Base-by-base conservation (phyloP, 2,113 vertebrate genomes). In the Paralichthys olivaceus region DNA sequence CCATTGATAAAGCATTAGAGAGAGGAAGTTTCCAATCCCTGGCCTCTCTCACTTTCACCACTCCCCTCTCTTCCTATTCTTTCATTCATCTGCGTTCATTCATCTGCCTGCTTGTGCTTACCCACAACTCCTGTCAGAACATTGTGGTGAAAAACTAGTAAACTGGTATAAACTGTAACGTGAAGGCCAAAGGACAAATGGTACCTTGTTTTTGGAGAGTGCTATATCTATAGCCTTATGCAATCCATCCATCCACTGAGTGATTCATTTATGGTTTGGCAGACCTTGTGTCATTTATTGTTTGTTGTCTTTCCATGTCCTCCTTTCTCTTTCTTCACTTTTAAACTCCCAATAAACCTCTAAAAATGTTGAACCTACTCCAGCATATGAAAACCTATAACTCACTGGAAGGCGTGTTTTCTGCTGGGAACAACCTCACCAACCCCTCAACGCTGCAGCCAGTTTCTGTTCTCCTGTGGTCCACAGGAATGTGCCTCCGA, bases 401-500 rank as follows among this genome's bases (percentile, higher is more conserved):
- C 62, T 89, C 81, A 79, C 54, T 70, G 69, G 55, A 61, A 79
- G 77, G 71, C 70, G 12, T 77, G 70, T 84, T 84, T 85, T 84
- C 69, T 71, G 71, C 29, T 43, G 75, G 78, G 64, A 80, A 49
- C 66, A 65, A 45, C 57, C 54, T 76, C 75, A 60, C 77, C 79
- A 82, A 66, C 69, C 74, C 77, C 81, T 80, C 79, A 79, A 57
- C 80, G 83, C 61, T 23, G 57, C 71, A 70, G 81, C 75, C 82
- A 85, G 77, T 81, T 80, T 83, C 75, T 86, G 79, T 83, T 84
- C 85, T 87, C 70, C 74, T 86, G 76, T 87, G 84, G 81, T 80
- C 79, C 25, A 23, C 62, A 79, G 88, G 90, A 90, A 92, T 91
- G 88, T 72, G 75, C 71, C 79, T 83, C 81, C 72, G 78, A 72